Base-by-base conservation (phyloP, 1,140 invertebrate species). In the Cyphomyrmex costatus region DNA sequence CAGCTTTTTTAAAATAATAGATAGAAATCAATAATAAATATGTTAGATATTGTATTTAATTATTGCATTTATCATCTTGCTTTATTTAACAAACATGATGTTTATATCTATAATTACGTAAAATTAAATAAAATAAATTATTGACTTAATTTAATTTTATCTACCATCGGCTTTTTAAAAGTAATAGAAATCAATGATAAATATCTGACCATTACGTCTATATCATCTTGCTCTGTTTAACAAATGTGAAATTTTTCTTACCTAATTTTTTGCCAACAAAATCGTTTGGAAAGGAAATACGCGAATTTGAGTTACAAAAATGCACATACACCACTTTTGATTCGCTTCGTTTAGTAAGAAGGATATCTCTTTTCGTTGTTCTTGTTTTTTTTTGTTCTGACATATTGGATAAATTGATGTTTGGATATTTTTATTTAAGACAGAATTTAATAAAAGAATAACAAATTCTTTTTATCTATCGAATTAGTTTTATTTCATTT, bases 171-270 rank as follows among this genome's bases (percentile, higher is more conserved):
- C 6, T 65, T 78, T 78, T 24, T 12, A 0, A 16, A 58, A 76
- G 19, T 60, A 8, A 66, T 66, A 58, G 63, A 24, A 36, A n/a
- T 42, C 12, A 27, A n/a, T 30, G 10, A 61, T 78, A 65, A 16
- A 14, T 27, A 46, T 30, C 63, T 46, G 19, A n/a, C 0, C 10
- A 63, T 46, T 77, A 19, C 24, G 2, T n/a, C 21, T 46, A n/a
- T 46, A n/a, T 63, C 21, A 63, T 21, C 24, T 6, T 56, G 65
- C 49, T 71, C 66, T 82, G 10, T 53, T 56, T 80, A 68, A 36
- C 16, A 58, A 68, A 12, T 24, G 53, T 61, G 49, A 42, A 70
- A 88, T 27, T 73, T 42, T 85, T 85, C 16, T 68, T 68, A 56
- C 12, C 27, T 60, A 70, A 71, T 71, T 77, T 63, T 88, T 88